Base-by-base conservation (phyloP, 2,797 vertebrate species). In the Antrozous pallidus region DNA sequence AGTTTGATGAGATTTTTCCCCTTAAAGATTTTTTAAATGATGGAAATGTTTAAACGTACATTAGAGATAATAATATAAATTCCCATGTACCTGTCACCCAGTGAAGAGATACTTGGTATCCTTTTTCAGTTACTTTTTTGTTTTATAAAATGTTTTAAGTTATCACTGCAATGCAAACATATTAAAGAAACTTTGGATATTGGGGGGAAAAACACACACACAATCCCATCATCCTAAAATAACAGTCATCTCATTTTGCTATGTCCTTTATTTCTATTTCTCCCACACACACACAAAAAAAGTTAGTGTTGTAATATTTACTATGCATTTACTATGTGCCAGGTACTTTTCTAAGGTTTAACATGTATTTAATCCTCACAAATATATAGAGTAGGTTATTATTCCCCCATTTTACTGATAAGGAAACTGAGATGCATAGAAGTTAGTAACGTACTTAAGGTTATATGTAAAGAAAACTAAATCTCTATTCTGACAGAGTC, bases 401-500 rank as follows among this genome's bases (percentile, higher is more conserved):
- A 26, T 65, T 58, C 70, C 13, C 28, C 56, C 16, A 11, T 80
- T 90, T 94, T 89, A 88, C 83, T 82, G n/a, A 73, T 74, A 40
- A 94, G 83, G 65, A 93, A 93, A 75, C 51, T 36, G 17, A 71
- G 33, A 22, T 49, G 88, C 13, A 58, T 26, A 70, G 51, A 85
- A 28, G 4, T 82, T 82, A 88, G 26, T 94, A 79, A 70, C 24
- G 74, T 86, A 79, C 65, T 36, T 71, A 54, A 85, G 26, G 1
- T 38, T 87, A 54, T 16, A 14, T 92, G 67, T 22, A 38, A 92
- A 77, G 78, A 88, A 92, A 85, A 77, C 63, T 74, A 56, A 95
- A 28, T 65, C 51, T 90, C 31, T 31, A 0, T 90, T 95, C 49
- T 77, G 38, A 91, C 51, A 56, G 28, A 36, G 22, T 95, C 61